phyloP scores from a whole-genome alignment of 2,888 invertebrate genomes.

The Heteromurus nitidus region DNA sequence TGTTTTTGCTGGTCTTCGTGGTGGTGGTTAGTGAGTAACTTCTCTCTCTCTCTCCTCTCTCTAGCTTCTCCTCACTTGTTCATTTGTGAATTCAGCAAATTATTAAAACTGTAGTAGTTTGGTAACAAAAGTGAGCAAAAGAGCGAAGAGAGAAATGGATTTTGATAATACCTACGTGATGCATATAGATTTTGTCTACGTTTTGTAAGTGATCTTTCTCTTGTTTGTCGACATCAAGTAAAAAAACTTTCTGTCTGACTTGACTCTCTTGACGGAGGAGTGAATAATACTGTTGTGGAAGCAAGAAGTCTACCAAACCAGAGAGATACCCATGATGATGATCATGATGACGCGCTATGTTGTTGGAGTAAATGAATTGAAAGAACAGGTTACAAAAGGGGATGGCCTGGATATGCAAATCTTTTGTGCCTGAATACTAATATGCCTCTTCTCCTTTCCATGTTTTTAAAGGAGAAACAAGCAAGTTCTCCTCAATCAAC shows the following conservation, averaged over 20 bases:
- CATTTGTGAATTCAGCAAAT: conserved; percentile 63
- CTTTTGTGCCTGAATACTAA: conserved; percentile 62
- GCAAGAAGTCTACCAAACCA: conserved; percentile 61
- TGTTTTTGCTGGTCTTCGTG: conserved; percentile 29
- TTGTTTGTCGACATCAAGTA: conserved; percentile 50
- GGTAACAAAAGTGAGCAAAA: conserved; percentile 24
- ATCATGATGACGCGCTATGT: conserved; percentile 46
- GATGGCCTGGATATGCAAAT: conserved; percentile 73
- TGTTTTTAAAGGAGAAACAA: conserved; percentile 48
- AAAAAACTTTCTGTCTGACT: conserved; percentile 62
- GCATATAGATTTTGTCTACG: background rate
- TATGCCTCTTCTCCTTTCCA: conserved; percentile 56
- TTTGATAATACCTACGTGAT: conserved; percentile 5
- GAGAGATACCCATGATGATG: conserved; percentile 40
- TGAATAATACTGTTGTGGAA: conserved; percentile 62
- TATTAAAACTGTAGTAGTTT: conserved; percentile 56
- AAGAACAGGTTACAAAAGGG: conserved; percentile 69
- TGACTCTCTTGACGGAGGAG: conserved; percentile 24
- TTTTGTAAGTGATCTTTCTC: conserved; percentile 22
- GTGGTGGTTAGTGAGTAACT: conserved; percentile 9
- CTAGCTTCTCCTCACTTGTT: conserved; percentile 40
- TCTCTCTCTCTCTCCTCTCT: background rate
- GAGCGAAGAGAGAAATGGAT: conserved; percentile 11
- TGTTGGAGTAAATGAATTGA: conserved; percentile 66
- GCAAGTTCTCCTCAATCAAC: conserved; percentile 46